Conservation (phyloP, 2,797 vertebrate genomes). For the Cirrhinus mrigala region DNA sequence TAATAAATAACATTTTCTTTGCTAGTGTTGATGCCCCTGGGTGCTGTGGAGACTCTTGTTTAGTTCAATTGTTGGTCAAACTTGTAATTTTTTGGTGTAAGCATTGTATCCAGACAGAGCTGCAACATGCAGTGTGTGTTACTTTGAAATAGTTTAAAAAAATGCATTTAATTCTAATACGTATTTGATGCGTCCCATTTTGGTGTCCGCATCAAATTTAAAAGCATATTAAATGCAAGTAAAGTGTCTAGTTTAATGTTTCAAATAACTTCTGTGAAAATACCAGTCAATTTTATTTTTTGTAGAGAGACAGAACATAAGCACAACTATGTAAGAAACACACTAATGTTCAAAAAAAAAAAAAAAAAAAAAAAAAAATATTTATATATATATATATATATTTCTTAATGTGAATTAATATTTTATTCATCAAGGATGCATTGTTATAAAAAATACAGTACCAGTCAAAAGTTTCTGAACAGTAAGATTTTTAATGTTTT, state of each 20-base stretch:
- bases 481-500: too few relatives aligned
- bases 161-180: neutral
- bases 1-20: slow-evolving; percentile 30
- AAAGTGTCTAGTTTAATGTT: neutral
- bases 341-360: too few relatives aligned
- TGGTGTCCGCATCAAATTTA: neutral
- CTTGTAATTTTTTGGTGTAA: slow-evolving; percentile 1
- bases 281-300: too few relatives aligned
- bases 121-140: neutral
- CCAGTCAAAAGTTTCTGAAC: too few relatives aligned
- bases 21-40: neutral
- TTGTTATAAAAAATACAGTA: too few relatives aligned
- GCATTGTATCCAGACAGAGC: neutral
- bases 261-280: neutral
- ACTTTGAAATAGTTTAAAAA: neutral
- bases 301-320: too few relatives aligned
- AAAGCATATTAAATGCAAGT: neutral
- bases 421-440: too few relatives aligned
- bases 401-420: too few relatives aligned
- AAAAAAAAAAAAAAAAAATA: too few relatives aligned
- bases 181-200: neutral
- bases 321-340: too few relatives aligned
- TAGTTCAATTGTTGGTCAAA: slow-evolving; percentile 17
- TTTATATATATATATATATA: too few relatives aligned
- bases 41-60: slow-evolving; percentile 14